Evolutionary conservation across 2,797 vertebrate genomes (phyloP).

Genomic region (Scomberomorus guttatus): DNA sequence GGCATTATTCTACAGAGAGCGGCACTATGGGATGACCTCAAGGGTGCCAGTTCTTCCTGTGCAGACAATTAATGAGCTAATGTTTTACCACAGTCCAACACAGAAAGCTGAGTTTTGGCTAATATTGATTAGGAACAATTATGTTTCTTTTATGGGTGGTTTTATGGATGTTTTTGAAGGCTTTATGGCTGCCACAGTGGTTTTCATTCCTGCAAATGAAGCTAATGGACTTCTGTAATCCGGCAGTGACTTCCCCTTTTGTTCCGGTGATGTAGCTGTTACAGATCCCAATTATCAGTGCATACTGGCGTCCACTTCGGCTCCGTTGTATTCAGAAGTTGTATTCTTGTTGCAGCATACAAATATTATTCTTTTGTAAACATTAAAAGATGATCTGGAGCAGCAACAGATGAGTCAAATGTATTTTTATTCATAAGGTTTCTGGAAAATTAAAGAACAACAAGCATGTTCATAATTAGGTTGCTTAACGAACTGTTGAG

Average conservation of each 20-base stretch:
- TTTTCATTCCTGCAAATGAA: slow-evolving; percentile 23
- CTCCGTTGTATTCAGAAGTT: not conserved
- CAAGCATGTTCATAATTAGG: too few species aligned
- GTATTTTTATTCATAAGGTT: too few species aligned
- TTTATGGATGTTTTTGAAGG: slow-evolving; percentile 17
- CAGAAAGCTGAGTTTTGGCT: slow-evolving; percentile 5
- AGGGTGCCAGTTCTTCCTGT: not conserved
- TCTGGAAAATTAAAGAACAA: too few species aligned
- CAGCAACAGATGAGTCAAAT: too few species aligned
- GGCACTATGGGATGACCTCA: slow-evolving; percentile 11
- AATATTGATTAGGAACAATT: slow-evolving; percentile 20
- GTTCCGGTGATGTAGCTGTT: not conserved
- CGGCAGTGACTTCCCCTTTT: not conserved
- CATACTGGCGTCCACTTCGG: not conserved
- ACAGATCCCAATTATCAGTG: not conserved
- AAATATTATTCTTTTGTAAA: too few species aligned
- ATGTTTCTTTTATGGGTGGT: not conserved
- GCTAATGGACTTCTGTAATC: slow-evolving; percentile 49
- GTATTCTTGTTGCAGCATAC: too few species aligned
- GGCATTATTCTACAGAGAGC: not conserved
- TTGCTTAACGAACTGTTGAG: too few species aligned
- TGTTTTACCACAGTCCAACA: slow-evolving; percentile 1
- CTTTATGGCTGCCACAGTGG: slow-evolving; percentile 24
- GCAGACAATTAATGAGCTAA: slow-evolving; percentile 16
- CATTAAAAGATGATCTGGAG: too few species aligned